Evolutionary conservation across 92 coral and sea anemone species (phyloP), one percentile per base, ranked within the genome.

Genomic region (Epizoanthus stellaris): DNA sequence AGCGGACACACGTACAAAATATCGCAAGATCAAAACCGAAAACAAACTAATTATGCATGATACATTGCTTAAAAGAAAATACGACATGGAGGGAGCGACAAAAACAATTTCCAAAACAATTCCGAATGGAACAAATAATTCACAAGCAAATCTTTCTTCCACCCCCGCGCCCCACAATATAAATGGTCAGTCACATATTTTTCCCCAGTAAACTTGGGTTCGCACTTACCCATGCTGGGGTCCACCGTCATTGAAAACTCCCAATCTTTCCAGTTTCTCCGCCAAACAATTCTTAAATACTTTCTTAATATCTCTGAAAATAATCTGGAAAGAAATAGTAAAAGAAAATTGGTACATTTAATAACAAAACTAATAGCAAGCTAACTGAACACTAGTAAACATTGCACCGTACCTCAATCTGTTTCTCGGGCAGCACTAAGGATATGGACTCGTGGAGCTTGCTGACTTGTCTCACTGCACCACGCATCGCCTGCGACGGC

Each of bases 401-500:
- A 49, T 49, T 49, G 11, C 54, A 49, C 19, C 25, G 34, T 67
- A 94, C 99, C 95, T 96, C 99, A 11, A 96, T 91, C 74, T 96
- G 99, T 39, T 85, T 77, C 49, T 85, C 86, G 0, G 98, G 95
- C 54, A 93, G 65, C 61, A 94, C 89, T 19, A 89, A 80, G 30
- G 93, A 96, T 61, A 96, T 43, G 57, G 99, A 93, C 75, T 96
- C 99, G 86, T 96, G 98, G 4, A 96, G 92, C 84, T 96, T 96
- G 40, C 89, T 88, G 61, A 93, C 90, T 90, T 96, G 98, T 54
- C 89, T 96, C 25, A 96, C 98, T 45, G 94, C 93, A 61, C 95
- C 87, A 52, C 99, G 85, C 99, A 96, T 96, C 25, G 98, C 90
- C 59, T 94, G 99, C 13, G 99, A 96, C 20, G 99, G 99, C 98